Percentiles rank a stretch among this genome's conserved stretches.
Evolutionary conservation across 2,888 invertebrate genomes (phyloP).

Genomic region (Lordiphosa andalusiaca): DNA sequence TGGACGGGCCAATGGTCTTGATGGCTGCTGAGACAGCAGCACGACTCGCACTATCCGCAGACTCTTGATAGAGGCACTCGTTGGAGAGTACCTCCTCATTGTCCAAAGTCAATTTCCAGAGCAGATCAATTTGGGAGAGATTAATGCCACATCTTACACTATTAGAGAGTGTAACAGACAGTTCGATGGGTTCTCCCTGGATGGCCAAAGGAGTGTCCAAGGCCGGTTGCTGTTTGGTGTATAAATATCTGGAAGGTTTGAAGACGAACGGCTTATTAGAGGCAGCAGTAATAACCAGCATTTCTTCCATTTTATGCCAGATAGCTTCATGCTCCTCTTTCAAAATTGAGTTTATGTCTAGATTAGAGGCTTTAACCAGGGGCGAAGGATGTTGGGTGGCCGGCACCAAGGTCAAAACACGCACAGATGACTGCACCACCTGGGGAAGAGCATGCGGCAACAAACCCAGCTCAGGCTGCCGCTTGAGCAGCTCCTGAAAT

Average conservation of each 20-base stretch:
- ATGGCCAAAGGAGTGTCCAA: slow-evolving; percentile 86
- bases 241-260: slow-evolving; percentile 88
- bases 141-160: slow-evolving; percentile 83
- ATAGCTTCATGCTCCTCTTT: slow-evolving; percentile 80
- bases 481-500: slow-evolving; percentile 75
- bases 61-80: slow-evolving; percentile 76
- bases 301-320: slow-evolving; percentile 90
- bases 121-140: slow-evolving; percentile 77
- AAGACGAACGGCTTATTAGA: slow-evolving; percentile 87
- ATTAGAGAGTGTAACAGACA: slow-evolving; percentile 82
- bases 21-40: slow-evolving; percentile 64
- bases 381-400: slow-evolving; percentile 16
- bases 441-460: slow-evolving; percentile 88
- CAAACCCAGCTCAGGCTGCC: slow-evolving; percentile 79
- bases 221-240: slow-evolving; percentile 85
- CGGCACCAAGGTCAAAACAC: slow-evolving; percentile 82
- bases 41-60: slow-evolving; percentile 58
- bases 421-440: slow-evolving; percentile 85
- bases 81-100: slow-evolving; percentile 80
- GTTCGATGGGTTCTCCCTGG: slow-evolving; percentile 90
- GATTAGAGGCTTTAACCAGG: slow-evolving; percentile 77
- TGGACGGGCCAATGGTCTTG: slow-evolving; percentile 68
- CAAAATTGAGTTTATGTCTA: slow-evolving; percentile 76
- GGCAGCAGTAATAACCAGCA: slow-evolving; percentile 86
- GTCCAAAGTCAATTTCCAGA: slow-evolving; percentile 79